Conservation (phyloP, 2,113 vertebrate genomes). For the Amia ocellicauda region DNA sequence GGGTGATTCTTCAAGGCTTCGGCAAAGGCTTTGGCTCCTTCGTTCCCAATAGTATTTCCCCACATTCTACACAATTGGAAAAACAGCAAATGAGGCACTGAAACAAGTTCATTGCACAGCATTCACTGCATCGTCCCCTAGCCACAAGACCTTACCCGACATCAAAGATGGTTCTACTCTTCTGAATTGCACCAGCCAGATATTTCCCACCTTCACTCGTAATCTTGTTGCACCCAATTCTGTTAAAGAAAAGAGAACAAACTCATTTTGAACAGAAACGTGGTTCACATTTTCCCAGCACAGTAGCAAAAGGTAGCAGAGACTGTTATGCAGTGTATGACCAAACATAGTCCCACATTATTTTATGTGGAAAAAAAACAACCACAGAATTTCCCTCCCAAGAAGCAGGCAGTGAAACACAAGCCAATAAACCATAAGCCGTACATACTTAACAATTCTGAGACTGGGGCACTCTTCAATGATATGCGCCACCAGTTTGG, state of each 20-base stretch:
- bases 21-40: conserved; percentile 85
- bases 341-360: too few species aligned
- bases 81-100: conserved; percentile 1
- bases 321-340: too few species aligned
- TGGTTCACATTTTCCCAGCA: too few species aligned
- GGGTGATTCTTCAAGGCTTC: conserved; percentile 82
- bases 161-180: conserved; percentile 80
- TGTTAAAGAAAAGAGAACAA: conserved; percentile 44
- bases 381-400: too few species aligned
- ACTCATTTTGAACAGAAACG: not conserved
- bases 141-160: conserved; percentile 72
- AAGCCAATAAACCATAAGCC: too few species aligned
- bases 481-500: conserved; percentile 75
- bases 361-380: too few species aligned
- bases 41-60: conserved; percentile 87
- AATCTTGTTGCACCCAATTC: conserved; percentile 86
- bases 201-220: conserved; percentile 75
- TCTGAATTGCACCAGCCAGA: conserved; percentile 78
- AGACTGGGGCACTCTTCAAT: conserved; percentile 83
- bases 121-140: not conserved
- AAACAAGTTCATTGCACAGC: not conserved
- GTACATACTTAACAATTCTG: conserved; percentile 76
- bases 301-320: too few species aligned
- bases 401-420: too few species aligned
- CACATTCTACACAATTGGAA: conserved; percentile 78